Conservation (phyloP, 2,888 invertebrate genomes). For the Mesorhabditis spiculigera region DNA sequence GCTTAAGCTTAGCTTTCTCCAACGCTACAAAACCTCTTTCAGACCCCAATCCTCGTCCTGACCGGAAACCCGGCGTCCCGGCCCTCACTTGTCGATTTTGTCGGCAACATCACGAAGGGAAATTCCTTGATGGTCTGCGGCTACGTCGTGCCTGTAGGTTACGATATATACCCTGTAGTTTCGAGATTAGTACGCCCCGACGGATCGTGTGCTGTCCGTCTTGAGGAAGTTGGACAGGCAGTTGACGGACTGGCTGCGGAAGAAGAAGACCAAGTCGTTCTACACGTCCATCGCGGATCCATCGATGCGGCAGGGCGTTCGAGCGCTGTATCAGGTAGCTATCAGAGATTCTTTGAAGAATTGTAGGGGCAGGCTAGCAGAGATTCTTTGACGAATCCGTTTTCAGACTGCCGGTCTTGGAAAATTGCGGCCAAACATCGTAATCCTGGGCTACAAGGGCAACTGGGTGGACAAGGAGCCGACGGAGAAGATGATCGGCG, state of each 20-base stretch:
- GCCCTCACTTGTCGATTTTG: slow-evolving; percentile 86
- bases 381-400: neutral
- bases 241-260: slow-evolving; percentile 75
- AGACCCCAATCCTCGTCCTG: slow-evolving; percentile 83
- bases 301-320: slow-evolving; percentile 57
- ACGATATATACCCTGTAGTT: neutral
- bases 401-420: slow-evolving; percentile 75
- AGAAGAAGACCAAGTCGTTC: slow-evolving; percentile 74
- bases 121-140: slow-evolving; percentile 85
- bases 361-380: neutral
- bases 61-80: slow-evolving; percentile 79
- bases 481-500: slow-evolving; percentile 54
- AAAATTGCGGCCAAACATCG: slow-evolving; percentile 86
- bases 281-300: slow-evolving; percentile 67
- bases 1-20: slow-evolving; percentile 3
- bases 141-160: slow-evolving; percentile 74
- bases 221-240: slow-evolving; percentile 61
- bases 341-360: too few relatives aligned
- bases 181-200: slow-evolving; percentile 38
- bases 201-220: slow-evolving; percentile 41
- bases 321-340: slow-evolving; percentile 40
- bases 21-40: neutral
- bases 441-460: slow-evolving; percentile 88
- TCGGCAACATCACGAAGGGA: slow-evolving; percentile 82
- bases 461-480: slow-evolving; percentile 70